phyloP scores from a whole-genome alignment of 2,888 invertebrate genomes.

The Dolichomitus sp. region DNA sequence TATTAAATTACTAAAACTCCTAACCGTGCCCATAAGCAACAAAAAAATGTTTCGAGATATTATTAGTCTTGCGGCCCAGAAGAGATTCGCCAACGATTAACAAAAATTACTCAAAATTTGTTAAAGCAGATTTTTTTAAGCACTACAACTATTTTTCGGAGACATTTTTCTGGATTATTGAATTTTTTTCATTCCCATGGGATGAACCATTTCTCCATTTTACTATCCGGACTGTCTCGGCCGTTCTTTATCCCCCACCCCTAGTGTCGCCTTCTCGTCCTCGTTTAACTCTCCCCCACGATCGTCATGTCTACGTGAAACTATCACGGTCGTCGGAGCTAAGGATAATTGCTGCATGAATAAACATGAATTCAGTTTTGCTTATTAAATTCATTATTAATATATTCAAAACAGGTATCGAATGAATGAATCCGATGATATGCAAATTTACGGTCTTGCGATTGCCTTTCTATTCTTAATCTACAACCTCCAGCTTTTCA shows the following conservation, averaged over 20 bases:
- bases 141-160: neutral
- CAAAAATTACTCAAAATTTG: neutral
- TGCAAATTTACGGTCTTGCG: constrained; percentile 74
- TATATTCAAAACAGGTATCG: constrained; percentile 80
- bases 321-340: constrained; percentile 68
- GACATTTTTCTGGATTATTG: neutral
- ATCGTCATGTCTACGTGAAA: constrained; percentile 67
- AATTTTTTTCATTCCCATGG: neutral
- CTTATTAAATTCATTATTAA: constrained; percentile 82
- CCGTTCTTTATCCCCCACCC: constrained; percentile 51
- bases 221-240: constrained; percentile 2
- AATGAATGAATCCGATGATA: constrained; percentile 78
- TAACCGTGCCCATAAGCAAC: neutral
- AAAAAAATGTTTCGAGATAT: neutral
- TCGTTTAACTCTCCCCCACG: constrained; percentile 41
- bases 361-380: constrained; percentile 77
- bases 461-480: constrained; percentile 65
- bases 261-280: neutral
- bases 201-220: neutral
- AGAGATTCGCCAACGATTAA: too few species aligned
- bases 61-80: neutral
- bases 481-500: constrained; percentile 51
- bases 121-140: neutral
- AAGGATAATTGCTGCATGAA: constrained; percentile 77
- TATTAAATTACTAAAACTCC: neutral